A percentile compares a stretch with the other conserved stretches of the same genome.
Evolutionary conservation across 2,888 invertebrate genomes (phyloP).

Genomic region (Odontothrips loti): DNA sequence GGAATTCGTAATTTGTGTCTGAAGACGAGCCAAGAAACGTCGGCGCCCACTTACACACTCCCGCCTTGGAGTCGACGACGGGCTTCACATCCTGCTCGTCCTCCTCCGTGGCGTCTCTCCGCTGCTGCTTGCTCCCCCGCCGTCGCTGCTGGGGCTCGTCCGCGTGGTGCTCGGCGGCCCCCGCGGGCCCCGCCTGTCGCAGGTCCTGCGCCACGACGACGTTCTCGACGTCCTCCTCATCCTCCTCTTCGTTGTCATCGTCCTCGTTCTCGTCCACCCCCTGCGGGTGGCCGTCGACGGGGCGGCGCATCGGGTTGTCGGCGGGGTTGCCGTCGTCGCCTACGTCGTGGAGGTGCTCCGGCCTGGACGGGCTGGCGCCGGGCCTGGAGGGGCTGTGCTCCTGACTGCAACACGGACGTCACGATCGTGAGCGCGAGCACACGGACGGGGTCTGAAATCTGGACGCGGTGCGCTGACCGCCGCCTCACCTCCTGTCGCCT

Average conservation of each 20-base stretch:
- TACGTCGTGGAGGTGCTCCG: not conserved
- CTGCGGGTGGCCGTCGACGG: slow-evolving; percentile 33
- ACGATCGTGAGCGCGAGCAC: no score
- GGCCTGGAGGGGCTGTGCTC: not conserved
- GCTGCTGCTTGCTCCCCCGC: slow-evolving; percentile 33
- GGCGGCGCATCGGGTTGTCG: no score
- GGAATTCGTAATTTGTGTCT: not conserved
- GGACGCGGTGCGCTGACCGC: not conserved
- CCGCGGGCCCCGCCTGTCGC: not conserved
- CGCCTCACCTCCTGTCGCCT: not conserved
- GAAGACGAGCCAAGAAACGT: no score
- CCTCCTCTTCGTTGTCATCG: slow-evolving; percentile 41
- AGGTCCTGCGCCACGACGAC: slow-evolving; percentile 31
- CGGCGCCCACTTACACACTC: not conserved
- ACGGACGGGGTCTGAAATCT: no score
- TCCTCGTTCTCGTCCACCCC: slow-evolving; percentile 35
- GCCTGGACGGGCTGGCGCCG: not conserved
- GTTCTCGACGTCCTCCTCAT: slow-evolving; percentile 41
- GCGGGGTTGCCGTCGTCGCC: slow-evolving; percentile 30
- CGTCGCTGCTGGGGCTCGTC: slow-evolving; percentile 33
- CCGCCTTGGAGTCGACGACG: slow-evolving; percentile 28
- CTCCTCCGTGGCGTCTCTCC: slow-evolving; percentile 23
- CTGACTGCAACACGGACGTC: no score
- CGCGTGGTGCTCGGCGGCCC: slow-evolving; percentile 32
- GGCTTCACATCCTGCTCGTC: slow-evolving; percentile 31